phyloP scores from a whole-genome alignment of 2,113 vertebrate species.

The Calyptommatus sinebrachiatus region DNA sequence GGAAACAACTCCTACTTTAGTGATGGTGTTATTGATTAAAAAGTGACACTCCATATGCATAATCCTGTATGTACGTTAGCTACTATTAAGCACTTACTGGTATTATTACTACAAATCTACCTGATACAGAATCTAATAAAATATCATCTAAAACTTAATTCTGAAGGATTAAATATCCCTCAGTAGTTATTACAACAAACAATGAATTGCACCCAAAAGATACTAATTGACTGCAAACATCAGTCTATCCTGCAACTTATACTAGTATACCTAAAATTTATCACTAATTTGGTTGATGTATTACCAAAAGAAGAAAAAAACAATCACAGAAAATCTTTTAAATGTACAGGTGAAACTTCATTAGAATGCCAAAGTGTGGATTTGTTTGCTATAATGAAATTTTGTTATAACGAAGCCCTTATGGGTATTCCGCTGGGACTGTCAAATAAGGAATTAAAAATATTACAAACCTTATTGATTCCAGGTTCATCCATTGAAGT shows the following conservation, averaged over 20 bases:
- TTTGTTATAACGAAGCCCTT: too few relatives aligned
- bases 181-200: too few relatives aligned
- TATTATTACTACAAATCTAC: background rate
- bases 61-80: background rate
- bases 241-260: background rate
- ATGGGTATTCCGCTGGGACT: too few relatives aligned
- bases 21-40: background rate
- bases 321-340: too few relatives aligned
- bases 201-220: background rate
- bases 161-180: too few relatives aligned
- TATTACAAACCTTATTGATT: slow-evolving; percentile 85
- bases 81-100: background rate
- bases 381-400: too few relatives aligned
- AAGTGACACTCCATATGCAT: background rate
- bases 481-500: slow-evolving; percentile 80
- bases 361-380: too few relatives aligned
- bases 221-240: background rate
- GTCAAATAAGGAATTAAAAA: too few relatives aligned
- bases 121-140: background rate
- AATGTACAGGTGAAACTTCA: too few relatives aligned
- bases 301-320: background rate
- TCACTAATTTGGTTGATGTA: background rate
- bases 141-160: background rate
- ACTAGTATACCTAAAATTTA: background rate
- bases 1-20: background rate